Percentiles rank a stretch among this genome's conserved stretches.
phyloP scores from a whole-genome alignment of 2,888 invertebrate species.

The Megastigmus dorsalis region DNA sequence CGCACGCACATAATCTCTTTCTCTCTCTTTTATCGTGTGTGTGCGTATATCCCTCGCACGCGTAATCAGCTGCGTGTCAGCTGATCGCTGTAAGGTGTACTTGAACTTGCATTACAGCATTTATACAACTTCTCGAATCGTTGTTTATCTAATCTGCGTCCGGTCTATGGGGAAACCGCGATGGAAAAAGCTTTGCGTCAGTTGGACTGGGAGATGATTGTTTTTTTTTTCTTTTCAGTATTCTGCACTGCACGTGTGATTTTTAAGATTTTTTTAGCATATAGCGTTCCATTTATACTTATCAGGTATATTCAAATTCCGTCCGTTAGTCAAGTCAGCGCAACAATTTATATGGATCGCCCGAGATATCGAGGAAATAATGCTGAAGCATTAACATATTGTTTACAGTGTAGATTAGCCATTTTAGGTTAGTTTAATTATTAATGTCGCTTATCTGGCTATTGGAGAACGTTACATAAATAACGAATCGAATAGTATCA shows the following conservation, averaged over 20 bases:
- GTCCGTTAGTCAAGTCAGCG: neutral
- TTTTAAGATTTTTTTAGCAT: too few relatives aligned
- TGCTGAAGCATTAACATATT: neutral
- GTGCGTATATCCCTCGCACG: too few relatives aligned
- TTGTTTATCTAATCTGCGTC: too few relatives aligned
- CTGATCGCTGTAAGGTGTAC: conserved; percentile 41
- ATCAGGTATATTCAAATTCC: neutral
- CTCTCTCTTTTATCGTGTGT: conserved; percentile 9
- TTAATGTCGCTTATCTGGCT: neutral
- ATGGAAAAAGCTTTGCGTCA: too few relatives aligned
- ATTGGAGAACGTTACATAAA: too few relatives aligned
- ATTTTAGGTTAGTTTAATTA: neutral
- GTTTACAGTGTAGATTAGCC: neutral
- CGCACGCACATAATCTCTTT: too few relatives aligned
- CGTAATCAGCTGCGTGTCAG: conserved; percentile 26
- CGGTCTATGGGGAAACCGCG: too few relatives aligned
- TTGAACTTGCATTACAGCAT: conserved; percentile 42
- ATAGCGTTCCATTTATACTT: too few relatives aligned
- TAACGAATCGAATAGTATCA: too few relatives aligned
- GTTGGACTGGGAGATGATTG: too few relatives aligned
- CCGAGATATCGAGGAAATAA: neutral
- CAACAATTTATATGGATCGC: neutral
- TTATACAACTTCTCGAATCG: neutral
- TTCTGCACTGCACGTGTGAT: too few relatives aligned
- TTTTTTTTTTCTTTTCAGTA: too few relatives aligned